Evolutionary conservation across 2,797 vertebrate species (phyloP).

Genomic region (Orientallactaga sibirica): DNA sequence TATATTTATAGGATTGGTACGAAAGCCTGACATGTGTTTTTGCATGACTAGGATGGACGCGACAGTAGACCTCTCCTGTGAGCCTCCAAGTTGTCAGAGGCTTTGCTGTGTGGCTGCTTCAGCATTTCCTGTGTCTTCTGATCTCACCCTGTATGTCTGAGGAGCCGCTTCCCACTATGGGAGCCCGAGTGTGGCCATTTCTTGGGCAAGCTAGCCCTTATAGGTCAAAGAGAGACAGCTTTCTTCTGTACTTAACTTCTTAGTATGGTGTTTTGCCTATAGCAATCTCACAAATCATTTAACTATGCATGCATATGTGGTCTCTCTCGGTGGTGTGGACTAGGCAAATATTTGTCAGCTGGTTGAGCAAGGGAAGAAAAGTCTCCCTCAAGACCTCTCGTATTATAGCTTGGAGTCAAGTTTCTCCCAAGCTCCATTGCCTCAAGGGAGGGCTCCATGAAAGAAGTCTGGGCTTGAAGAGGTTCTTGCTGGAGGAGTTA

Average conservation of each 20-base stretch:
- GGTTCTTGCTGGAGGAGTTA: slow-evolving; percentile 7
- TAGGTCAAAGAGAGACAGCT: background rate
- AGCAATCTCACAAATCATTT: background rate
- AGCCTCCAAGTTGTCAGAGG: background rate
- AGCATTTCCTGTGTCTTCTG: slow-evolving; percentile 25
- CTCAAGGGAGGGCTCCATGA: background rate
- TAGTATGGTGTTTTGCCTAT: background rate
- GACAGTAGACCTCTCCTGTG: background rate
- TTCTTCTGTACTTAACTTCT: slow-evolving; percentile 25
- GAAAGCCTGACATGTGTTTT: background rate
- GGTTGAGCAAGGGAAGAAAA: slow-evolving; percentile 39
- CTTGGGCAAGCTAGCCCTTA: background rate
- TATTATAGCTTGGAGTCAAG: background rate
- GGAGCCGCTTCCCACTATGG: background rate
- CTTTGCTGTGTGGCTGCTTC: background rate
- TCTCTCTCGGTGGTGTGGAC: background rate
- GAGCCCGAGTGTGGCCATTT: background rate
- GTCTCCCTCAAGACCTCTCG: slow-evolving; percentile 30
- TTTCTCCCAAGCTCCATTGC: slow-evolving; percentile 41
- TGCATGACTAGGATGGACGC: background rate
- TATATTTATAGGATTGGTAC: background rate
- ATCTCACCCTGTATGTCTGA: background rate
- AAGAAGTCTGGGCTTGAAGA: background rate
- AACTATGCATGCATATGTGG: slow-evolving; percentile 3
- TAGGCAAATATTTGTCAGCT: background rate